These are phyloP conservation scores for Solenopsis invicta DNA, from an alignment of 1,140 invertebrate genomes.

Conservation along the genomic window DNA sequence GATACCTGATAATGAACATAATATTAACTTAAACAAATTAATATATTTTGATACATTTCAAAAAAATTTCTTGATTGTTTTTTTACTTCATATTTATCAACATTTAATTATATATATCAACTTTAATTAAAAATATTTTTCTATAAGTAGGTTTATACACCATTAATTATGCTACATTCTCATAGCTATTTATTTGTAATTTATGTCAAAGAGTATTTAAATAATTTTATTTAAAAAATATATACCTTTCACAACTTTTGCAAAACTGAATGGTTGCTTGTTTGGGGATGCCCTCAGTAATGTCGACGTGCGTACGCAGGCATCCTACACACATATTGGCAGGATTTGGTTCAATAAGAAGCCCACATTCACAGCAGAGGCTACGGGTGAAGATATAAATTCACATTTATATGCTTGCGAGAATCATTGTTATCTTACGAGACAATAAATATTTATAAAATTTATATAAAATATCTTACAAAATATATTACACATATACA, in stretches of 20 bases:
- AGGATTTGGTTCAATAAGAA: conserved; percentile 96
- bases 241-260: conserved; percentile 94
- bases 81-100: too few relatives aligned
- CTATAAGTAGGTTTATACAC: too few relatives aligned
- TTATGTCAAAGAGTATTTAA: too few relatives aligned
- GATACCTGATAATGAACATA: conserved; percentile 89
- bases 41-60: neutral
- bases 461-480: neutral
- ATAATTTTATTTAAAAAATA: neutral
- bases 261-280: conserved; percentile 96
- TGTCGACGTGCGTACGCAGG: conserved; percentile 96
- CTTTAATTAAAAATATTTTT: too few relatives aligned
- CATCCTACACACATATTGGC: conserved; percentile 99
- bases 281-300: conserved; percentile 98
- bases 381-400: conserved; percentile 10
- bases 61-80: too few relatives aligned
- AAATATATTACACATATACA: conserved; percentile 8
- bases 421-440: neutral
- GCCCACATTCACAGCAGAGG: conserved; percentile 94
- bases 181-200: too few relatives aligned
- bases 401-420: neutral
- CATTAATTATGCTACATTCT: too few relatives aligned
- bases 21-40: neutral
- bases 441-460: too few relatives aligned
- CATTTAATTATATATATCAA: too few relatives aligned